Base-by-base conservation (phyloP, 2,888 invertebrate species). In the Phrixothrix hirtus region DNA sequence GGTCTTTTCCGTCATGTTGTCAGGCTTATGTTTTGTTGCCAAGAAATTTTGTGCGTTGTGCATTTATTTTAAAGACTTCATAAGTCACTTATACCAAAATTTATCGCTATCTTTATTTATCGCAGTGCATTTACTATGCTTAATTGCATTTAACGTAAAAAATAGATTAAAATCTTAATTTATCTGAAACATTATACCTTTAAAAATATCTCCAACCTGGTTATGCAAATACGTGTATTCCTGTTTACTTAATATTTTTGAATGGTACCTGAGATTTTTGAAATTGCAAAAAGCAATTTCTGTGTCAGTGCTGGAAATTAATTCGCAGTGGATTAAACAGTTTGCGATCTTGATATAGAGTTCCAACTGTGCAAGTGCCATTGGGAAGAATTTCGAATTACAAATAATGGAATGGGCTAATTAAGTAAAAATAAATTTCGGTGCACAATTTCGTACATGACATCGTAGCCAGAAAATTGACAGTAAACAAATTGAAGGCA, bases 401-500 rank as follows among this genome's bases (percentile, higher is more conserved):
- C n/a, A n/a, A n/a, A n/a, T n/a, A n/a, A n/a, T n/a, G n/a, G n/a
- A n/a, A n/a, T n/a, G n/a, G n/a, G n/a, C n/a, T n/a, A n/a, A n/a
- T n/a, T n/a, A n/a, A n/a, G n/a, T n/a, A n/a, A n/a, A n/a, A n/a
- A n/a, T n/a, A n/a, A n/a, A n/a, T n/a, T n/a, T n/a, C n/a, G n/a
- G n/a, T n/a, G n/a, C n/a, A n/a, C n/a, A n/a, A n/a, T n/a, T n/a
- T n/a, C 16, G 6, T 29, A 35, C 36, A 36, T 16, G 34, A 25
- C 32, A n/a, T 26, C 25, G 29, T 14, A 36, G 44, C 7, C 46
- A 21, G 17, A 21, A 43, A 42, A 42, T 36, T 44, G 60, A 56
- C 58, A 51, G 39, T 35, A 32, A 43, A 60, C 60, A 60, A 58
- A 60, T 60, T 54, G 58, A 45, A 42, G 51, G 38, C 38, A 46